Evolutionary conservation across 2,888 invertebrate genomes (phyloP).

Genomic region (Ennomos erosarius): DNA sequence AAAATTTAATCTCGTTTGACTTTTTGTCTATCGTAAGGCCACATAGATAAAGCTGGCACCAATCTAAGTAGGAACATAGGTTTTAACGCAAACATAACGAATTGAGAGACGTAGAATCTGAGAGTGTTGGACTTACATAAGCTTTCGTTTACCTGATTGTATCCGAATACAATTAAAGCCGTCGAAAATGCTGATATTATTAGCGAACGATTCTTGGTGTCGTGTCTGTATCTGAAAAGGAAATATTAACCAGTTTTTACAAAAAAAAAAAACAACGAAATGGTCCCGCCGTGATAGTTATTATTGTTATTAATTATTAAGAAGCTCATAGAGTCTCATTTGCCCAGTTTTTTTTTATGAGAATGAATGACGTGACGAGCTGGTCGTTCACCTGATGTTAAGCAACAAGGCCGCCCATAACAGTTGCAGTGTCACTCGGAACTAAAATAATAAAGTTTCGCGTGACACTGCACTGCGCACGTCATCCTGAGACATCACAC

Average conservation of each 20-base stretch:
- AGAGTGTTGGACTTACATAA: conserved; percentile 48
- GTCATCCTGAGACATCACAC: no score
- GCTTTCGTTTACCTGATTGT: conserved; percentile 47
- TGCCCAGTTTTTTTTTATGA: no score
- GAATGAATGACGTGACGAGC: no score
- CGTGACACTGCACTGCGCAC: no score
- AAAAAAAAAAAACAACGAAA: no score
- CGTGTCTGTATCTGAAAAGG: conserved; percentile 71
- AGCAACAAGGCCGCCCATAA: no score
- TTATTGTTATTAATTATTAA: no score
- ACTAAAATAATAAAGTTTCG: no score
- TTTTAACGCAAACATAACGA: conserved; percentile 50
- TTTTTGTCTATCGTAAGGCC: conserved; percentile 51
- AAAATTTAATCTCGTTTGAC: conserved; percentile 39
- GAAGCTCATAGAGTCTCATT: no score
- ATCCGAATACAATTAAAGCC: conserved; percentile 38
- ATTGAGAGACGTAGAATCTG: conserved; percentile 52
- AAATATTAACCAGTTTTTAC: conserved; percentile 5
- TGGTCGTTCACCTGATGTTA: no score
- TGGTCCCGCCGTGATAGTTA: no score
- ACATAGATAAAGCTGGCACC: conserved; percentile 58
- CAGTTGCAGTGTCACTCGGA: no score
- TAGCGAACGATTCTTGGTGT: conserved; percentile 64
- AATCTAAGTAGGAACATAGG: conserved; percentile 58
- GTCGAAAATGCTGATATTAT: conserved; percentile 56